Base-by-base conservation (phyloP, 2,113 vertebrate species). In the Phrynosoma blainvillii region DNA sequence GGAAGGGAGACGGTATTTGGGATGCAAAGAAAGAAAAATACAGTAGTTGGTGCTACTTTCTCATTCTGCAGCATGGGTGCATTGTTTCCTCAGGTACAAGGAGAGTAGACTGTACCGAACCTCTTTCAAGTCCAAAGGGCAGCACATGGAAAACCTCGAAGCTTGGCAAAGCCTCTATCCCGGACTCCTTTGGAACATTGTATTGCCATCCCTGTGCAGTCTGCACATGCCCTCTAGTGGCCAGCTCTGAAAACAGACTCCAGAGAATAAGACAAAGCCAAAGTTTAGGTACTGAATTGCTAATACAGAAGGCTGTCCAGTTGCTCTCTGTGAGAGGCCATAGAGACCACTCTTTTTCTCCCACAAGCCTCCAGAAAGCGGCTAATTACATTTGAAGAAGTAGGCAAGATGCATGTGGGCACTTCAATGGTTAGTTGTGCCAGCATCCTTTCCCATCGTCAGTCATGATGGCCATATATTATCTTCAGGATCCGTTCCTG, bases 191-290 rank as follows among this genome's bases (percentile, higher is more conserved):
- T 82, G 54, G 70, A 20, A 56, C 62, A 25, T 3, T 36, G 74
- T 21, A 7, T 68, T 83, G 59, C 23, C 59, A 21, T 77, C 42
- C 88, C 88, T 89, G 10, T 86, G 71, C 54, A 86, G 90, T 82
- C 54, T 73, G 40, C 88, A 76, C n/a, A 79, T 90, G 92, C 92
- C 93, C 90, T 68, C 93, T 93, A 91, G 93, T 88, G 93, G 92
- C 79, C 73, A 86, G 27, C 5, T 56, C 16, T 13, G 32, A 42
- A 78, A 71, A 83, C 36, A 65, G 73, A 20, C 73, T 70, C 47
- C 32, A 18, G 70, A 68, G 23, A 56, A 74, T 42, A n/a, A 79
- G 87, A 47, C 59, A 85, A 30, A 9, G 2, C 10, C 14, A 25
- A 47, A 18, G 16, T 52, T 73, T 73, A 14, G 32, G 0, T 21